Evolutionary conservation across 35 echinoderm and acorn worm genomes (phyloP).

Genomic region (Acanthaster planci): DNA sequence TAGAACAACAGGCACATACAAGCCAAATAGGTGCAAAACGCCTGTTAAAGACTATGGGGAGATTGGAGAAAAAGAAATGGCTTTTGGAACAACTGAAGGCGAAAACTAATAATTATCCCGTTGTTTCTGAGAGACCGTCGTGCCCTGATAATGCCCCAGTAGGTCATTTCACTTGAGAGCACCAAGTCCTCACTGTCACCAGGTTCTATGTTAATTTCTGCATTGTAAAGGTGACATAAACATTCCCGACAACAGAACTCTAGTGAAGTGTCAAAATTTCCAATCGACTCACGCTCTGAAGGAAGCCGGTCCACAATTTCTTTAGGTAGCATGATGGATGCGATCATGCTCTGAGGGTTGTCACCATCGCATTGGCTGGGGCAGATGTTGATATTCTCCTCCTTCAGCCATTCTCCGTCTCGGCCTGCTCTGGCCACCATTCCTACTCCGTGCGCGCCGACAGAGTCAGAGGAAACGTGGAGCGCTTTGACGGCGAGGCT

Average conservation of each 20-base stretch:
- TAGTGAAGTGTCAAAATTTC: too few species aligned
- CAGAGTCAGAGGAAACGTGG: not conserved
- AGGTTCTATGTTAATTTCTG: too few species aligned
- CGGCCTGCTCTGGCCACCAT: not conserved
- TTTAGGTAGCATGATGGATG: not conserved
- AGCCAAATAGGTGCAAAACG: too few species aligned
- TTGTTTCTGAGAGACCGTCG: not conserved
- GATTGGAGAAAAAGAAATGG: too few species aligned
- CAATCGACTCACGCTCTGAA: not conserved
- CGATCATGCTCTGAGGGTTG: not conserved
- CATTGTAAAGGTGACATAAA: too few species aligned
- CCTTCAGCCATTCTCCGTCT: not conserved
- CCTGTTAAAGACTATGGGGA: too few species aligned
- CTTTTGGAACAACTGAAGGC: not conserved
- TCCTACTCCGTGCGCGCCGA: not conserved
- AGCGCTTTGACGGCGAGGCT: slow-evolving; percentile 19
- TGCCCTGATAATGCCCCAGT: too few species aligned
- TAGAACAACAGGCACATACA: too few species aligned
- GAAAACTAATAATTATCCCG: not conserved
- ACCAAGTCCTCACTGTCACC: too few species aligned
- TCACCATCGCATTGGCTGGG: not conserved
- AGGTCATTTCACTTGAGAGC: too few species aligned
- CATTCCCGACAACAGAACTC: too few species aligned
- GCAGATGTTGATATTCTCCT: not conserved
- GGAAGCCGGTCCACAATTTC: not conserved